phyloP scores from a whole-genome alignment of 2,113 vertebrate genomes.

The Polypterus bichir region DNA sequence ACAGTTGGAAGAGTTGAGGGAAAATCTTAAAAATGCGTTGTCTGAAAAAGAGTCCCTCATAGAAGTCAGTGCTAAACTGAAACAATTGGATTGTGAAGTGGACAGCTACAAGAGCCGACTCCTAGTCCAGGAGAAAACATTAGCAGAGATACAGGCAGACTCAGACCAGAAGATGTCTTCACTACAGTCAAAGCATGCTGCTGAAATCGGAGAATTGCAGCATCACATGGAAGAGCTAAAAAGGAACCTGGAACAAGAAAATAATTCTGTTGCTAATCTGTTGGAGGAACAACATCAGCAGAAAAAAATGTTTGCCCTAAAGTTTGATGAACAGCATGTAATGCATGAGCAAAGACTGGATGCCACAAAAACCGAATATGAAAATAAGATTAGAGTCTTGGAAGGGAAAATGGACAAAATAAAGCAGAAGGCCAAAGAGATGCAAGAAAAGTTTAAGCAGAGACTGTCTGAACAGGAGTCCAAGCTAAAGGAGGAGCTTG shows the following conservation, averaged over 20 bases:
- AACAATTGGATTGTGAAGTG: slow-evolving; percentile 43
- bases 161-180: slow-evolving; percentile 43
- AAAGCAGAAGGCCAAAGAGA: slow-evolving; percentile 72
- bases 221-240: slow-evolving; percentile 46
- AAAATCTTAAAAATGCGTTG: slow-evolving; percentile 39
- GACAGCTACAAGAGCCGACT: slow-evolving; percentile 42
- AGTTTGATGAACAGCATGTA: slow-evolving; percentile 53
- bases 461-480: slow-evolving; percentile 74
- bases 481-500: slow-evolving; percentile 67
- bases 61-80: slow-evolving; percentile 35
- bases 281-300: slow-evolving; percentile 48
- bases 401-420: slow-evolving; percentile 74
- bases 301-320: slow-evolving; percentile 38
- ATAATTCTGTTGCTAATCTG: slow-evolving; percentile 43
- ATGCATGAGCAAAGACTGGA: slow-evolving; percentile 49
- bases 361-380: slow-evolving; percentile 54
- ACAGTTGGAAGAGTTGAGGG: slow-evolving; percentile 48
- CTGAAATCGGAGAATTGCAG: slow-evolving; percentile 37
- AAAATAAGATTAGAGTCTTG: slow-evolving; percentile 66
- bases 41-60: slow-evolving; percentile 47
- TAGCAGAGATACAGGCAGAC: slow-evolving; percentile 49
- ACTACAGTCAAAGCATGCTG: slow-evolving; percentile 42
- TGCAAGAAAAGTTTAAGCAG: slow-evolving; percentile 72
- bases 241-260: slow-evolving; percentile 49
- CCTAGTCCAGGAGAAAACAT: slow-evolving; percentile 38